These are phyloP conservation scores for Adrianichthys oophorus DNA, from an alignment of 2,797 vertebrate species.

Conservation along the genomic window DNA sequence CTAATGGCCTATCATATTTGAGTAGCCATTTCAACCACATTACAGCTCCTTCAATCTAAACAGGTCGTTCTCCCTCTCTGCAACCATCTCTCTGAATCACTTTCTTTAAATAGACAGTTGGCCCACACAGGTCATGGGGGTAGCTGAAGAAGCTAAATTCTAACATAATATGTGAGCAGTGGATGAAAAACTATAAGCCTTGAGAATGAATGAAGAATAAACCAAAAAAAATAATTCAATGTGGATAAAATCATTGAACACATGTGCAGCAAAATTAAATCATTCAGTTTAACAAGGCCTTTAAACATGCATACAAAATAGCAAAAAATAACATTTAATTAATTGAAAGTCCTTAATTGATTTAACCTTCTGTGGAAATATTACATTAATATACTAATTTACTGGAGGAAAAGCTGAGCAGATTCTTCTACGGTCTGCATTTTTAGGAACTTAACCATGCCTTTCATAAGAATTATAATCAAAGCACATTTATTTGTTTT, in stretches of 20 bases:
- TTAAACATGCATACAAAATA: not conserved
- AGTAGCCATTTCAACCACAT: conserved; percentile 69
- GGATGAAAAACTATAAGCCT: not conserved
- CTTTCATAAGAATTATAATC: not conserved
- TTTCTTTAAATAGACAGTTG: conserved; percentile 28
- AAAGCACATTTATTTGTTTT: conserved; percentile 5
- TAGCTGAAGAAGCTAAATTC: conserved; percentile 12
- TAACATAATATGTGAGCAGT: conserved; percentile 1
- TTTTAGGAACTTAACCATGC: conserved; percentile 13
- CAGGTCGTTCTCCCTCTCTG: conserved; percentile 33
- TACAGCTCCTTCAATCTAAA: conserved; percentile 66
- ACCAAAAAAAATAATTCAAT: too few species aligned
- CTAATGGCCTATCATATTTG: conserved; percentile 74
- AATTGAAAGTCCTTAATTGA: not conserved
- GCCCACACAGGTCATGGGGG: conserved; percentile 17
- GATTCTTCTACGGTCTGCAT: conserved; percentile 7
- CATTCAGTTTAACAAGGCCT: too few species aligned
- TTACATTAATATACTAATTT: not conserved
- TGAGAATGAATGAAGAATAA: too few species aligned
- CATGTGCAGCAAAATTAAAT: too few species aligned
- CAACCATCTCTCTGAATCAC: conserved; percentile 17
- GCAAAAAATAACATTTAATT: not conserved
- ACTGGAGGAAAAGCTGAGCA: conserved; percentile 1
- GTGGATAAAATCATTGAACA: too few species aligned
- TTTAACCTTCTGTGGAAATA: not conserved